Percentiles rank a stretch among this genome's conserved stretches.
Conservation (phyloP, 1,140 invertebrate species). For the Euglossa dilemma region DNA sequence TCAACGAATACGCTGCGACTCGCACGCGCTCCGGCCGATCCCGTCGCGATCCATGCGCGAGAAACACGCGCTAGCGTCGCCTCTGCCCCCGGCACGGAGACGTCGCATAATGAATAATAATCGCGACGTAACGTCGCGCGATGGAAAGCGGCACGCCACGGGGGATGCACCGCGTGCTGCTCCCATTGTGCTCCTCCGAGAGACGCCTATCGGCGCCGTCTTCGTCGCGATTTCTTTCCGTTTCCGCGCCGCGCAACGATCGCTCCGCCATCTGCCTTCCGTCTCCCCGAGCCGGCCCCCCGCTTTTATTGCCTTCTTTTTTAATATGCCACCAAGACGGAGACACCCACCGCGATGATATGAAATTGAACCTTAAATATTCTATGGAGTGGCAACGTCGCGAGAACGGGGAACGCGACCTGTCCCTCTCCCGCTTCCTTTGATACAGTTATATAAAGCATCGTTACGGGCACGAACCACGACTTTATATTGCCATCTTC, state of each 20-base stretch:
- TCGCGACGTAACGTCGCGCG: slow-evolving; percentile 67
- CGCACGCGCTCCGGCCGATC: slow-evolving; percentile 40
- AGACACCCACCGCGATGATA: slow-evolving; percentile 71
- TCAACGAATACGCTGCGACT: slow-evolving; percentile 57
- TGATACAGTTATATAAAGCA: slow-evolving; percentile 75
- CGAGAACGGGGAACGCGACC: slow-evolving; percentile 30
- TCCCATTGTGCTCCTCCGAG: slow-evolving; percentile 51
- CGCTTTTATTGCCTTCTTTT: slow-evolving; percentile 77
- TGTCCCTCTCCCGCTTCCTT: slow-evolving; percentile 47
- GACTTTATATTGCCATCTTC: slow-evolving; percentile 69
- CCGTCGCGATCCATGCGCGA: background rate
- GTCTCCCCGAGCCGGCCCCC: background rate
- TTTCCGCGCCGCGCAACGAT: slow-evolving; percentile 28
- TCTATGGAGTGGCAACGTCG: slow-evolving; percentile 78
- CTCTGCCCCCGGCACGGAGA: slow-evolving; percentile 52
- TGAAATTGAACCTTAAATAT: slow-evolving; percentile 83
- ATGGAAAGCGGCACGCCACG: slow-evolving; percentile 25
- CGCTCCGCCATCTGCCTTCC: background rate
- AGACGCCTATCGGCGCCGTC: slow-evolving; percentile 70
- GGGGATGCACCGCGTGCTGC: slow-evolving; percentile 30
- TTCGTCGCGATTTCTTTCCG: slow-evolving; percentile 74
- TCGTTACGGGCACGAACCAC: slow-evolving; percentile 69
- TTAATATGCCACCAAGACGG: slow-evolving; percentile 62
- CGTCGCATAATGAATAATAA: slow-evolving; percentile 81
- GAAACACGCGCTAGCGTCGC: background rate